Evolutionary conservation across 1,140 invertebrate genomes (phyloP).

Genomic region (Trichonephila inaurata): DNA sequence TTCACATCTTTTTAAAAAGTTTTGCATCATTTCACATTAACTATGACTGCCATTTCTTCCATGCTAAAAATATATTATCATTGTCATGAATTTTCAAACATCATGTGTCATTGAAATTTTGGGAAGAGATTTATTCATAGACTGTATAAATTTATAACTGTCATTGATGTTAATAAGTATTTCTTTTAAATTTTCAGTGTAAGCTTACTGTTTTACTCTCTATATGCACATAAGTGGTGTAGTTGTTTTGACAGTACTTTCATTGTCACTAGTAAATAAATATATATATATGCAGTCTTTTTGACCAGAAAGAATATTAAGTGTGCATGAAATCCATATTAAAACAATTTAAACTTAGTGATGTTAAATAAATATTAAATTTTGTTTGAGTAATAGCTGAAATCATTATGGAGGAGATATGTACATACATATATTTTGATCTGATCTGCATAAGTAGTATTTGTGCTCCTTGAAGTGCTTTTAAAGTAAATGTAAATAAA

Average conservation of each 20-base stretch:
- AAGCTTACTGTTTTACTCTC: background rate
- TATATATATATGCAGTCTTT: background rate
- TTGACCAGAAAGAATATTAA: background rate
- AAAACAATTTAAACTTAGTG: background rate
- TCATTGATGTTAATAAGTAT: slow-evolving; percentile 16
- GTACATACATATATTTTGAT: slow-evolving; percentile 22
- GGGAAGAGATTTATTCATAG: background rate
- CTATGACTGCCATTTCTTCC: slow-evolving; percentile 26
- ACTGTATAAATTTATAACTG: slow-evolving; percentile 6
- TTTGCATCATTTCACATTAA: slow-evolving; percentile 32
- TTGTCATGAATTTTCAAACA: background rate
- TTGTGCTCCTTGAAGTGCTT: slow-evolving; percentile 4
- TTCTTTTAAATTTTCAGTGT: slow-evolving; percentile 8
- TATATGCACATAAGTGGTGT: background rate
- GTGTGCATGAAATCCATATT: background rate
- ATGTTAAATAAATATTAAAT: background rate
- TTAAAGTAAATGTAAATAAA: slow-evolving; percentile 25
- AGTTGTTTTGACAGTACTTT: background rate
- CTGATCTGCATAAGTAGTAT: background rate
- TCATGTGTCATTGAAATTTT: slow-evolving; percentile 1
- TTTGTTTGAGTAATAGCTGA: background rate
- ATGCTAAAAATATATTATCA: slow-evolving; percentile 5
- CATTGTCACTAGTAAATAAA: background rate
- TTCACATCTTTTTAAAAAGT: slow-evolving; percentile 34
- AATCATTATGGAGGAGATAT: background rate